Evolutionary conservation across 2,888 invertebrate genomes (phyloP).

Genomic region (Aphidius colemani): DNA sequence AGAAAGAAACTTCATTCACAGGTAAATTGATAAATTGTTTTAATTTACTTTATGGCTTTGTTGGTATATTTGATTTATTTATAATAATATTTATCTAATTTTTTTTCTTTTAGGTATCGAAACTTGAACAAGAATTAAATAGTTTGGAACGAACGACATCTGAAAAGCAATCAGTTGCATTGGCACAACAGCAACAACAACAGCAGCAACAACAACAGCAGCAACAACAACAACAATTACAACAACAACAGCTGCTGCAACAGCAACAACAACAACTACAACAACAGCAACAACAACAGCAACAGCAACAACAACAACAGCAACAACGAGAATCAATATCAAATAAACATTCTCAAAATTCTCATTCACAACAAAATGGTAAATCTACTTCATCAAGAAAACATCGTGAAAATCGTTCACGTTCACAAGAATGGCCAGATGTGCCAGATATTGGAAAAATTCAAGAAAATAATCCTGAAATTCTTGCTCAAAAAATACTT

Average conservation of each 20-base stretch:
- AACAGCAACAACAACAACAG: slow-evolving; percentile 42
- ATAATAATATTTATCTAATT: slow-evolving; percentile 2
- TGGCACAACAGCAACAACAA: slow-evolving; percentile 45
- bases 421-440: slow-evolving; percentile 91
- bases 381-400: slow-evolving; percentile 65
- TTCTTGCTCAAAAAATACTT: slow-evolving; percentile 85
- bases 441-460: slow-evolving; percentile 89
- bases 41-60: not conserved
- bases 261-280: slow-evolving; percentile 28
- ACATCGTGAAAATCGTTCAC: slow-evolving; percentile 73
- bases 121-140: slow-evolving; percentile 78
- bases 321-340: slow-evolving; percentile 38
- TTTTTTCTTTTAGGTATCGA: slow-evolving; percentile 61
- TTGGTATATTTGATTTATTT: not conserved
- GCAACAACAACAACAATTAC: slow-evolving; percentile 38
- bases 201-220: slow-evolving; percentile 50
- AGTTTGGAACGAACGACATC: slow-evolving; percentile 75
- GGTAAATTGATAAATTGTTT: slow-evolving; percentile 54
- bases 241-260: slow-evolving; percentile 6
- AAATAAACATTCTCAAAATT: slow-evolving; percentile 44
- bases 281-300: slow-evolving; percentile 47
- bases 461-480: slow-evolving; percentile 89
- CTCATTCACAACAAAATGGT: slow-evolving; percentile 49
- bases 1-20: slow-evolving; percentile 84
- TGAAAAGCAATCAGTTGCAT: slow-evolving; percentile 65